Base-by-base conservation (phyloP, 2,797 vertebrate species). In the Orientallactaga sibirica region DNA sequence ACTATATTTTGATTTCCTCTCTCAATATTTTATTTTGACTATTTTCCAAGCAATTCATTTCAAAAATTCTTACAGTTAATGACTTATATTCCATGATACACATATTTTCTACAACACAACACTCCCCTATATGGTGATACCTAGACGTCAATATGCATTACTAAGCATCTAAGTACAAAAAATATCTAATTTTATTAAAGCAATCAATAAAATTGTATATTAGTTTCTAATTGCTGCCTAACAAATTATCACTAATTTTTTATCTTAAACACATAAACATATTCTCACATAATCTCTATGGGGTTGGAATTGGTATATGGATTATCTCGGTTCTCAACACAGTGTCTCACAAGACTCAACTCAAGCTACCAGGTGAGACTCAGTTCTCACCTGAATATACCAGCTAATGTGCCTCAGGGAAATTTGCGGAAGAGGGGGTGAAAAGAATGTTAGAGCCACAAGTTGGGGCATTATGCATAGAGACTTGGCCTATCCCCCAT, bases 11-110 rank as follows among this genome's bases (percentile, higher is more conserved):
- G 0, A 7, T 92, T 90, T 82, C 61, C 27, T 78, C 12, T 90
- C 71, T 76, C 70, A 20, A 11, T 22, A 90, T 78, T 78, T 89
- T 93, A 52, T 85, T 77, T 22, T 90, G 62, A 92, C n/a, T 76
- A 12, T 90, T 82, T 86, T 68, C 70, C 24, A 92, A 52, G n/a
- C 71, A 48, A 73, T 90, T 82, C 27, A 67, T 37, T 92, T 90
- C 29, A 67, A 86, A 58, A 81, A 52, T 86, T 61, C 74, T 88
- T 94, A 24, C 85, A 61, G 71, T 71, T 20, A 12, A 70, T 89
- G 48, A 64, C 37, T 80, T 71, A 48, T 92, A 89, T 70, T 85
- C 70, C n/a, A 62, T 27, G 12, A 83, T 94, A 68, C 4, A 75
- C 25, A 25, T 74, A 33, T 25, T 68, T 22, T 15, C 52, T 90